Evolutionary conservation across 2,888 invertebrate genomes (phyloP).

Genomic region (Apantesis nais): DNA sequence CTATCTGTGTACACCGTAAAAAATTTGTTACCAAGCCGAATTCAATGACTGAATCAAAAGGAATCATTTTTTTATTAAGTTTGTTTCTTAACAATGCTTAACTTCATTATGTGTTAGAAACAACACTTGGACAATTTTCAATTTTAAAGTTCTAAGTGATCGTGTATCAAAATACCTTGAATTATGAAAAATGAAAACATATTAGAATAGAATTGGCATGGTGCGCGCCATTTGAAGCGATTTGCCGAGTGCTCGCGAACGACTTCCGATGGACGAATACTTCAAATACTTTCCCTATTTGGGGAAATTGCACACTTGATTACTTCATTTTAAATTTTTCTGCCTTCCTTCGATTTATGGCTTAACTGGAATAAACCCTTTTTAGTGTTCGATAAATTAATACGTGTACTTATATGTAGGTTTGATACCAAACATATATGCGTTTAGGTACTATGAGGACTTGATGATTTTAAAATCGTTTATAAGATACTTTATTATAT

Average conservation of each 20-base stretch:
- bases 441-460: neutral
- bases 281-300: conserved; percentile 67
- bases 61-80: no score
- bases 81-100: neutral
- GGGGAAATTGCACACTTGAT: conserved; percentile 67
- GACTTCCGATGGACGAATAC: conserved; percentile 69
- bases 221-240: conserved; percentile 62
- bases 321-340: conserved; percentile 60
- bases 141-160: conserved; percentile 28
- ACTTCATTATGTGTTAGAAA: neutral
- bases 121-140: neutral
- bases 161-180: conserved; percentile 47
- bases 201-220: conserved; percentile 63
- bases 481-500: neutral
- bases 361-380: neutral
- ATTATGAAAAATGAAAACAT: conserved; percentile 53
- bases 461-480: conserved; percentile 10
- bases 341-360: conserved; percentile 28
- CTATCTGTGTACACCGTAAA: no score
- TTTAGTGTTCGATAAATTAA: neutral
- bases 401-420: neutral
- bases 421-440: no score
- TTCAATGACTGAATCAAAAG: no score
- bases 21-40: no score
- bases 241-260: conserved; percentile 65